phyloP scores from a whole-genome alignment of 2,113 vertebrate genomes.

The Oryzias melastigma region DNA sequence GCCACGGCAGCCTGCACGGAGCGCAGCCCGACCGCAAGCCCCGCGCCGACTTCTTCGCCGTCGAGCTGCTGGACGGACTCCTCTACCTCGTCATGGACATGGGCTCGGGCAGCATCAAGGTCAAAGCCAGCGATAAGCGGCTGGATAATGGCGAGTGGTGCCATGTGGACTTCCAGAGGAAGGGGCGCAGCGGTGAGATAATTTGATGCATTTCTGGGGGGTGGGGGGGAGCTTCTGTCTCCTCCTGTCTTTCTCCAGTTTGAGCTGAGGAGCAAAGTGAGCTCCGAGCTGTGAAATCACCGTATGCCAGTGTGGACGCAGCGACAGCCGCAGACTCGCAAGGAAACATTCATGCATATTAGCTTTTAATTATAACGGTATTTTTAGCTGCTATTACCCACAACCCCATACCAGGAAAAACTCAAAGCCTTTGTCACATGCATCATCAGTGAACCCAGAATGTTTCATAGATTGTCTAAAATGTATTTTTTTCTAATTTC shows the following conservation, averaged over 20 bases:
- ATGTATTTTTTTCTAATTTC: too few species aligned
- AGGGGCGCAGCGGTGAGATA: slow-evolving; percentile 85
- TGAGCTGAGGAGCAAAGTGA: slow-evolving; percentile 31
- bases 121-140: slow-evolving; percentile 84
- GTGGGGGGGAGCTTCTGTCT: slow-evolving; percentile 28
- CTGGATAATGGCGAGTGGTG: slow-evolving; percentile 92
- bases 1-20: slow-evolving; percentile 80
- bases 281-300: slow-evolving; percentile 49
- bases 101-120: slow-evolving; percentile 90
- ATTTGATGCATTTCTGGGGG: slow-evolving; percentile 18
- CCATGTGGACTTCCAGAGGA: slow-evolving; percentile 92
- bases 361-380: slow-evolving; percentile 56
- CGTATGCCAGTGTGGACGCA: slow-evolving; percentile 40
- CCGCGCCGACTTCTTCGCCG: slow-evolving; percentile 86
- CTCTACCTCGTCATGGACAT: slow-evolving; percentile 92
- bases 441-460: too few species aligned
- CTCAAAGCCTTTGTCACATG: too few species aligned
- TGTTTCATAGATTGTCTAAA: too few species aligned
- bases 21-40: slow-evolving; percentile 69
- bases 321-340: slow-evolving; percentile 30
- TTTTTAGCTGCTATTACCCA: slow-evolving; percentile 50
- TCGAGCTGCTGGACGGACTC: slow-evolving; percentile 89
- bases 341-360: slow-evolving; percentile 39
- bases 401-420: slow-evolving; percentile 35
- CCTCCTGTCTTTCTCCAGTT: slow-evolving; percentile 27